These are phyloP conservation scores for Ochropleura plecta DNA, from an alignment of 2,888 invertebrate species.

Conservation along the genomic window DNA sequence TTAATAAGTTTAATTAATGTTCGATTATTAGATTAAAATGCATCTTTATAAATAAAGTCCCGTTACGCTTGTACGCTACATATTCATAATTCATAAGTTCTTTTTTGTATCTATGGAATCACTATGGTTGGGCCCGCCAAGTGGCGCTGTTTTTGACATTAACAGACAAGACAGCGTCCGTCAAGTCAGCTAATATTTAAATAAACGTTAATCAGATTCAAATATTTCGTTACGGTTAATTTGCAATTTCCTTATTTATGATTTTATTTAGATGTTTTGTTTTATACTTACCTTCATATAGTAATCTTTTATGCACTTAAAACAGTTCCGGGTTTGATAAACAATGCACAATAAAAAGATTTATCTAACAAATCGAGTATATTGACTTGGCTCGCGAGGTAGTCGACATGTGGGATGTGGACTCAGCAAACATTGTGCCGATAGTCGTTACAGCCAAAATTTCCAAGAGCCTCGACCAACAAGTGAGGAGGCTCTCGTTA, in stretches of 20 bases:
- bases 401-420: too few relatives aligned
- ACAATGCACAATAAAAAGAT: neutral
- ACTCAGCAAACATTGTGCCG: too few relatives aligned
- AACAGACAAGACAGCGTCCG: neutral
- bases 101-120: neutral
- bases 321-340: neutral
- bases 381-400: too few relatives aligned
- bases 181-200: neutral
- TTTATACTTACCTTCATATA: conserved; percentile 19
- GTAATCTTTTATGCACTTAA: conserved; percentile 1
- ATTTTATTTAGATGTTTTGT: neutral
- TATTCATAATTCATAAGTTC: neutral
- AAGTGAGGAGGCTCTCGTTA: too few relatives aligned
- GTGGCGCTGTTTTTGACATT: neutral
- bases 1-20: conserved; percentile 6
- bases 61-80: neutral
- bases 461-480: too few relatives aligned
- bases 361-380: too few relatives aligned
- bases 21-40: neutral
- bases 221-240: conserved; percentile 3
- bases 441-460: too few relatives aligned
- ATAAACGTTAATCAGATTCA: conserved; percentile 5
- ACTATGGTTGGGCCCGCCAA: neutral
- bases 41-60: neutral
- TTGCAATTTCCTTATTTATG: conserved; percentile 11